phyloP scores from a whole-genome alignment of 1,140 invertebrate species.

The Argopecten irradians region DNA sequence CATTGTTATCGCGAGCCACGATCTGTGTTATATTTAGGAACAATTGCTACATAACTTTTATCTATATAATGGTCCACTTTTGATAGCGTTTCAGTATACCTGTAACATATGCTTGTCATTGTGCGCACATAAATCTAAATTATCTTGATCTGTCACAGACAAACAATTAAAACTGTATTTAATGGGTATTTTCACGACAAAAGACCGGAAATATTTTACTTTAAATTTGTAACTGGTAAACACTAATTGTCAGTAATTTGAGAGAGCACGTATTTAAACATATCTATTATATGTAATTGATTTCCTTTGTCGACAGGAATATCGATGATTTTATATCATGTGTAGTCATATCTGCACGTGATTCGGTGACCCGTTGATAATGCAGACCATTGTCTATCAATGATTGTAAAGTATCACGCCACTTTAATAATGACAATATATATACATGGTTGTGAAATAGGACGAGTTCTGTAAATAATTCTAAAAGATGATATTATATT shows the following conservation, averaged over 20 bases:
- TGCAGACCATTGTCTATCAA: too few relatives aligned
- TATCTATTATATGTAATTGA: background rate
- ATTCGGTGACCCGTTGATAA: background rate
- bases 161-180: background rate
- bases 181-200: background rate
- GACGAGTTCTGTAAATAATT: too few relatives aligned
- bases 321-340: too few relatives aligned
- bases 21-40: background rate
- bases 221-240: background rate
- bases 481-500: too few relatives aligned
- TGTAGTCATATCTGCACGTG: background rate
- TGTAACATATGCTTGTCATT: background rate
- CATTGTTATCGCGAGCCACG: background rate
- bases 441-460: too few relatives aligned
- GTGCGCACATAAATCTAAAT: background rate
- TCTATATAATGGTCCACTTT: background rate
- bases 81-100: background rate
- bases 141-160: background rate
- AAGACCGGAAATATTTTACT: background rate
- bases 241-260: background rate
- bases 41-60: background rate
- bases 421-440: too few relatives aligned
- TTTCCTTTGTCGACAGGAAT: background rate
- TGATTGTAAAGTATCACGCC: too few relatives aligned
- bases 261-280: background rate